Evolutionary conservation across 2,797 vertebrate species (phyloP), one percentile per base, ranked within the genome.

Genomic region (Hydrolagus colliei): DNA sequence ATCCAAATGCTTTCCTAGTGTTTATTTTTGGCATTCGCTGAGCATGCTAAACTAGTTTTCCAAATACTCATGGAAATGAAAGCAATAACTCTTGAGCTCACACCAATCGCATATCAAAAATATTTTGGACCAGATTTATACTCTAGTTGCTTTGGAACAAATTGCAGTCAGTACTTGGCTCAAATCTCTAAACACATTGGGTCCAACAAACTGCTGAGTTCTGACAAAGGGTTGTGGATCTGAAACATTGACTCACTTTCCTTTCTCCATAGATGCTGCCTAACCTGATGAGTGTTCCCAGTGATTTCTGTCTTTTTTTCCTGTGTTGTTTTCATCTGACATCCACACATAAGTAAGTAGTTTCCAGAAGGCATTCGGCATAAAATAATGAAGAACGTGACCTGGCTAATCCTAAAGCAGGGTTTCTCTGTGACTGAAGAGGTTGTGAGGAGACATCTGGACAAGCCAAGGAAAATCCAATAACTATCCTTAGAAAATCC

Each of bases 1-100:
- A 91, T 92, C 92, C 92, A 93, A 93, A 91, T 91, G 90, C 92
- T 92, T 90, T 92, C 88, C 89, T 87, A 78, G 87, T 92, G 91
- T 93, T 93, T 93, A 92, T 88, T 86, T 89, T 91, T 91, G 91
- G 90, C 91, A 90, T 84, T 84, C 65, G n/a, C 32, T 71, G 65
- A 71, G 65, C 27, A 68, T 84, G 79, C 68, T 71, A 71, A 84
- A 63, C 9, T 84, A 71, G 32, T 84, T 84, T 84, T 84, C 65
- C 65, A 84, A 84, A 84, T 84, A 71, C 16, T 71, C 79, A 84
- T 84, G 79, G 65, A 71, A 84, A 84, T 2, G 79, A 67, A 63
- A 84, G 90, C 88, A 88, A 87, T 22, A 10, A 87, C 90, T 89
- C 91, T 89, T 91, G 89, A 86, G 87, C 0, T 1, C 0, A 0